These are phyloP conservation scores for Paelopatides confundens DNA, from an alignment of 53 echinoderm and acorn worm species.

Conservation along the genomic window DNA sequence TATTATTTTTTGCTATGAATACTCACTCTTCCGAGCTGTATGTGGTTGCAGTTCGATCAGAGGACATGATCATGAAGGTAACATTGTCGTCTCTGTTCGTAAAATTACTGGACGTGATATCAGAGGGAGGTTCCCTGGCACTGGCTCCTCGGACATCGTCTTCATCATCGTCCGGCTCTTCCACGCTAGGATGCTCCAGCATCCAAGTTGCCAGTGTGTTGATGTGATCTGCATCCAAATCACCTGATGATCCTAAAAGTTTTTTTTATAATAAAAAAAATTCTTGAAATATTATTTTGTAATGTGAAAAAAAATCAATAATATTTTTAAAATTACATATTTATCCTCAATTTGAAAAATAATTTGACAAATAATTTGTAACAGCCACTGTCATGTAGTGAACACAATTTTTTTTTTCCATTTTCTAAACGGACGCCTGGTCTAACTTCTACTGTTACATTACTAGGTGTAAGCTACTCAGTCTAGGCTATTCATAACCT, in stretches of 20 bases:
- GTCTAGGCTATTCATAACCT: too few relatives aligned
- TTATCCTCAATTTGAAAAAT: too few relatives aligned
- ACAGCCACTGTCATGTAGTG: too few relatives aligned
- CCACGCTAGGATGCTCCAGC: constrained; percentile 91
- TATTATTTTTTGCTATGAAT: too few relatives aligned
- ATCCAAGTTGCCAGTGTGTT: constrained; percentile 94
- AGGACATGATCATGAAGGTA: constrained; percentile 43
- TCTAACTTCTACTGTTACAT: too few relatives aligned
- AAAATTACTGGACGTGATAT: not conserved
- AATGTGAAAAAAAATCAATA: not conserved
- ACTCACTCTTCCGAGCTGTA: constrained; percentile 42
- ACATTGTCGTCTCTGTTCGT: constrained; percentile 12
- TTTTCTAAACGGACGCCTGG: too few relatives aligned
- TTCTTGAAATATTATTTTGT: too few relatives aligned
- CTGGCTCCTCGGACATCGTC: constrained; percentile 53
- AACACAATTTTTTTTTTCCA: too few relatives aligned
- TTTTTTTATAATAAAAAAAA: too few relatives aligned
- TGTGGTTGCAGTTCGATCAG: constrained; percentile 14
- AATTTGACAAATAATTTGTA: too few relatives aligned
- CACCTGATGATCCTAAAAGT: constrained; percentile 83
- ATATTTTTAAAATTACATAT: too few relatives aligned
- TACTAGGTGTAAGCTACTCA: too few relatives aligned
- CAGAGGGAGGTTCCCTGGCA: constrained; percentile 27
- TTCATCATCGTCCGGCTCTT: constrained; percentile 69
- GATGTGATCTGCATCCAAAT: constrained; percentile 91